Evolutionary conservation across 1,140 invertebrate genomes (phyloP), one percentile per base, ranked within the genome.

Genomic region (Drosophila sproati): DNA sequence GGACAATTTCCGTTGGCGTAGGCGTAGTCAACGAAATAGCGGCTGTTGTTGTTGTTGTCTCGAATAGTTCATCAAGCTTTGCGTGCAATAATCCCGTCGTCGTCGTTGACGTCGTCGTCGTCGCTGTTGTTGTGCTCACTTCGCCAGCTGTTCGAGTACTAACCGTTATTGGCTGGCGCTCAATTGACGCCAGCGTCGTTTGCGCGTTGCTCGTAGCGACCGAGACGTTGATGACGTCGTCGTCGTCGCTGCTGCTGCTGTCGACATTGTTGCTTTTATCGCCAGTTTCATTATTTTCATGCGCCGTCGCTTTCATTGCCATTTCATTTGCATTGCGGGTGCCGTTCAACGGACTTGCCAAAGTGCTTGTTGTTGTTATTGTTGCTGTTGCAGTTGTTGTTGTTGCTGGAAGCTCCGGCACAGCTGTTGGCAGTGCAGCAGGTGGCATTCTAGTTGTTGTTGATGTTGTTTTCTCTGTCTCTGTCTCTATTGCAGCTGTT

Each of bases 81-180:
- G 39, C 62, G 41, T 56, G 59, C 45, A 59, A 34, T 10, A 41
- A 41, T n/a, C 39, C 10, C 56, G 77, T 63, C 47, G 66, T 10
- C 57, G 71, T 50, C 50, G 52, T 10, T 51, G 68, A 57, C 48
- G 50, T n/a, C 56, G 62, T 67, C 32, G 59, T 39, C 61, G 66
- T 52, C 41, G 75, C 31, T 43, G 41, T 51, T 31, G 60, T 50
- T 48, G 82, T 72, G 82, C 68, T 80, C 80, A 48, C 62, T 64
- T 91, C 82, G 82, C 56, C 82, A 87, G 80, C 51, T 79, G 81
- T 54, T 87, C 51, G 74, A 63, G 47, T 64, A 91, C 88, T 91
- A 90, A 90, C 78, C 73, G 81, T 59, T 61, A 51, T 79, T 73
- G 55, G 39, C 69, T 62, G 48, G 12, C 20, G 70, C 60, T 81